Percentiles rank a stretch among this genome's conserved stretches.
phyloP scores from a whole-genome alignment of 2,888 invertebrate species.

The Balanococcus diminutus region DNA sequence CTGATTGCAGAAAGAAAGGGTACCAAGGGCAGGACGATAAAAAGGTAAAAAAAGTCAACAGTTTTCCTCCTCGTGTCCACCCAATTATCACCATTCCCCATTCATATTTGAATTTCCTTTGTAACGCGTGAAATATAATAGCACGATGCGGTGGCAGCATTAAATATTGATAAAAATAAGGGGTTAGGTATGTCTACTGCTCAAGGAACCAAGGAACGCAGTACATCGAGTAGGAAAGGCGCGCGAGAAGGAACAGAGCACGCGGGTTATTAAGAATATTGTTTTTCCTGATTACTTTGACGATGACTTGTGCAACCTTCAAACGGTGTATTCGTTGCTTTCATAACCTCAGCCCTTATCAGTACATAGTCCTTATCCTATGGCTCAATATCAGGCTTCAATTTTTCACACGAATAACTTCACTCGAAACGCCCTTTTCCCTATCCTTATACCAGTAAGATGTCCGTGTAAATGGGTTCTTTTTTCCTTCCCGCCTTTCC shows the following conservation, averaged over 20 bases:
- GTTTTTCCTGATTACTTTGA: constrained; percentile 25
- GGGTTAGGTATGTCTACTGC: too few relatives aligned
- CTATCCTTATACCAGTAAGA: not conserved
- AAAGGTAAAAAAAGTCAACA: not conserved
- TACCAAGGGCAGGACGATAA: not conserved
- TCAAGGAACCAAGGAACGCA: too few relatives aligned
- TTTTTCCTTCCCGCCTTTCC: not conserved
- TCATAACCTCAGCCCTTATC: constrained; percentile 10
- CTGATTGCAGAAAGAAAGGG: too few relatives aligned
- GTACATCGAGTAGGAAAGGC: not conserved
- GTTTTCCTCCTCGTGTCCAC: not conserved
- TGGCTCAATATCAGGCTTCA: constrained; percentile 2
- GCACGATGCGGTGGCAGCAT: not conserved
- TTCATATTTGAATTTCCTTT: constrained; percentile 1
- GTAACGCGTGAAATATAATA: not conserved
- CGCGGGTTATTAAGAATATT: constrained; percentile 19
- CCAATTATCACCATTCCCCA: not conserved
- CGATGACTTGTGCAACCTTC: constrained; percentile 31
- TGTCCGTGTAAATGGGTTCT: not conserved
- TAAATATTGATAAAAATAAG: constrained; percentile 4
- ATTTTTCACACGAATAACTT: constrained; percentile 17
- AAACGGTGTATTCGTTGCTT: not conserved
- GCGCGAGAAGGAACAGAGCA: not conserved
- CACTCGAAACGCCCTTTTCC: not conserved
- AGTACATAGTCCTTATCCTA: constrained; percentile 16